Conservation (phyloP, 1,140 invertebrate genomes). For the Macrobrachium nipponense region DNA sequence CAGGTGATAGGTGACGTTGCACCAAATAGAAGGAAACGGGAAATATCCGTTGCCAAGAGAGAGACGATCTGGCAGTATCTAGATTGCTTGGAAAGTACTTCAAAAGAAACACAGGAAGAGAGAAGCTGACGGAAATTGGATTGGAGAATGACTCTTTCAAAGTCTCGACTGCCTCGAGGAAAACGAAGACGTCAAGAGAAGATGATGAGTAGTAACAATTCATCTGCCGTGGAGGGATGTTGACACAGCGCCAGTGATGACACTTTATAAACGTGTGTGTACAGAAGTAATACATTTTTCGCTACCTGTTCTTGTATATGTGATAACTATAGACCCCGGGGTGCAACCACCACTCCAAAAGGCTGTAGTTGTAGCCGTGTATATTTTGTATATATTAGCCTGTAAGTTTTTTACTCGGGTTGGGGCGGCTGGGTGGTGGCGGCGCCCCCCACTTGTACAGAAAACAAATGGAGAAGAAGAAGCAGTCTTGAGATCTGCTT, state of each 20-base stretch:
- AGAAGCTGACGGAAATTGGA: too few species aligned
- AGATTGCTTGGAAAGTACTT: too few species aligned
- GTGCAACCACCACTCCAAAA: not conserved
- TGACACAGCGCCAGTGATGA: not conserved
- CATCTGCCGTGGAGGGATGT: not conserved
- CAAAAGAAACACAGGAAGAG: too few species aligned
- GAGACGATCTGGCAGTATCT: too few species aligned
- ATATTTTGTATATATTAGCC: constrained; percentile 57
- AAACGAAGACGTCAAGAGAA: too few species aligned
- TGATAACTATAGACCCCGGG: constrained; percentile 40
- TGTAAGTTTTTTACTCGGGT: constrained; percentile 56
- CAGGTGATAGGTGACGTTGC: too few species aligned
- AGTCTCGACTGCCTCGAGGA: too few species aligned
- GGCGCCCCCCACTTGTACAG: constrained; percentile 54
- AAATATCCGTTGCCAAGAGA: too few species aligned
- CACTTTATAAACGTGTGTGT: not conserved
- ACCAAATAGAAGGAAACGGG: too few species aligned
- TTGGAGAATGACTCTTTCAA: too few species aligned
- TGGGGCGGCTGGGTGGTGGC: constrained; percentile 35
- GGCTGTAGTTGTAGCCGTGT: constrained; percentile 31
- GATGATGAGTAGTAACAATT: too few species aligned
- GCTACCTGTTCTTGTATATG: constrained; percentile 49
- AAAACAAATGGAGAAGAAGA: not conserved
- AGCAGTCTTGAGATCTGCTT: constrained; percentile 27
- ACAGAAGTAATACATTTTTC: constrained; percentile 15